Base-by-base conservation (phyloP, 2,797 vertebrate genomes). In the Steatocranus sp. region DNA sequence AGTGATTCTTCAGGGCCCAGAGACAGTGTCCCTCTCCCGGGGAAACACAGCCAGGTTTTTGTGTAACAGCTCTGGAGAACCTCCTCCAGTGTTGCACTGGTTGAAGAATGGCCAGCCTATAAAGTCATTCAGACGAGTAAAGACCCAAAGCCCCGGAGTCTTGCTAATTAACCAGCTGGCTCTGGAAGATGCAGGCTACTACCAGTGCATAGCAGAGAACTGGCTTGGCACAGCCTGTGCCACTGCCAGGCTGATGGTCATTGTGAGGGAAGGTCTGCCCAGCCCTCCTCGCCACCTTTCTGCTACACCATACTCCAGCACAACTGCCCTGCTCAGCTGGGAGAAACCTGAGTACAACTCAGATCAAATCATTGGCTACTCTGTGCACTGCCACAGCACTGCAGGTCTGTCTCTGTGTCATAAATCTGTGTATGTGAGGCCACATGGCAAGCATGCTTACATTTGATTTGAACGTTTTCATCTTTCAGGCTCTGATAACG, bases 281-380 rank as follows among this genome's bases (percentile, higher is more conserved):
- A 98, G 98, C 2, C 95, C 97, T 25, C 99, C 99, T 1, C 97
- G 96, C 78, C 95, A 94, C 32, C 95, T 99, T 51, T 95, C 95
- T 0, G 98, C 96, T 2, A 94, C 92, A 1, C 96, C 97, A 12
- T 96, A 97, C 82, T 98, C 98, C 93, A 99, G 98, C 96, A 98
- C 96, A 23, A 93, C 96, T 0, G 97, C 97, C 82, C 92, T 98
- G 10, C 97, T 99, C 78, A 96, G 96, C 87, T 99, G 99, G 99
- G 97, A 98, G 85, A 96, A 97, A 63, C 98, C 99, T 0, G 97
- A 98, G 86, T 92, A 97, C 95, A 98, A 99, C 95, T 97, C 97
- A 0, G 97, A 99, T 86, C 97, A 98, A 94, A 98, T 99, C 93
- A 99, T 99, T 0, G 98, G 98, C 85, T 99, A 99, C 94, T 99